Base-by-base conservation (phyloP, 2,888 invertebrate species). In the Seira ritae region DNA sequence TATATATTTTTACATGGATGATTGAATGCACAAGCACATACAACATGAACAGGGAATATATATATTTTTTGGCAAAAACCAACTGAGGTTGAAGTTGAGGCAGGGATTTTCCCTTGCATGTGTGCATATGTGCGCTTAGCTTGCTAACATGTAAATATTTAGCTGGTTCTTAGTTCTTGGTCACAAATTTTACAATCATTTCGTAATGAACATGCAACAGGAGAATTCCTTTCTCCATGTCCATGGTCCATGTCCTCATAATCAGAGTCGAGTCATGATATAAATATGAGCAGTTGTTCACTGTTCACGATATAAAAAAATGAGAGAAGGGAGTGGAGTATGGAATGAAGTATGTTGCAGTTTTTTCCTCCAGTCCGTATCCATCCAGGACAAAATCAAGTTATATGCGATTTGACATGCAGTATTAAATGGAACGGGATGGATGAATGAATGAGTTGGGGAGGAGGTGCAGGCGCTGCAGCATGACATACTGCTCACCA, bases 1-100 rank as follows among this genome's bases (percentile, higher is more conserved):
- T 83, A 83, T 78, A 83, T 74, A 83, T 83, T 83, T n/a, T 83
- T 78, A 77, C 74, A 83, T 83, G 83, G 83, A 50, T 83, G 83
- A 83, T 83, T 83, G 83, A 83, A 83, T 83, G 78, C 42, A 70
- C 65, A 72, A 83, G 72, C 60, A 23, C 55, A 55, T 42, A 55
- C 31, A 55, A 55, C 3, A 12, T 12, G 55, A 17, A 55, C 17
- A 12, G 12, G 42, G 42, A 42, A 8, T 12, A 12, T 6, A 42
- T 42, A 55, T 17, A 8, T 55, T 55, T 55, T 55, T 55, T 55
- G 55, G 17, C 55, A 55, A 55, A 31, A 31, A 4, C 31, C 31
- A 31, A 31, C 6, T 55, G 55, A 3, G 17, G 15, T 12, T 55
- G 55, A 55, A 55, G 55, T 55, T 55, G 12, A 12, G 12, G 42